These are phyloP conservation scores for Zenarchopterus dispar DNA, from an alignment of 2,797 vertebrate species.

Conservation along the genomic window DNA sequence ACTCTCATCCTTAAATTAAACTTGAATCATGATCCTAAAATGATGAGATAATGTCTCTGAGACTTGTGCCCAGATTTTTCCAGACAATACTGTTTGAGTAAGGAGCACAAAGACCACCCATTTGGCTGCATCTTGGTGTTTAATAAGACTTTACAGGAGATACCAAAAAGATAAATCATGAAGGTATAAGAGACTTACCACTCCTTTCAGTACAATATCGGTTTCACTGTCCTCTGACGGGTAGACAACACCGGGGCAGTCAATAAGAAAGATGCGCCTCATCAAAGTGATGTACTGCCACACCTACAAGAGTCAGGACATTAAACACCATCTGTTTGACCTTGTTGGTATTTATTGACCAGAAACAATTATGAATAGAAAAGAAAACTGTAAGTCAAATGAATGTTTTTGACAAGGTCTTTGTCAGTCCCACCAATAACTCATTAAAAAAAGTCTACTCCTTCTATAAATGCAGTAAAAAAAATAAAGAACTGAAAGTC, in stretches of 20 bases:
- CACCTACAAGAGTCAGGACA: constrained; percentile 81
- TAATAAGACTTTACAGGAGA: background rate
- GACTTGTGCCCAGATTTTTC: background rate
- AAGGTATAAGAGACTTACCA: constrained; percentile 82
- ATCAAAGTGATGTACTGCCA: constrained; percentile 99
- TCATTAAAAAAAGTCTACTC: too few species aligned
- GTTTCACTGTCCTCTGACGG: constrained; percentile 96
- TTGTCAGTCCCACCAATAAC: too few species aligned
- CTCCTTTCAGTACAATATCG: constrained; percentile 96
- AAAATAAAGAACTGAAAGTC: too few species aligned
- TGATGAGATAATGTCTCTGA: background rate
- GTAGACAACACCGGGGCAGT: constrained; percentile 97
- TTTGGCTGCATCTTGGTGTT: too few species aligned
- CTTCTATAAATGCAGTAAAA: too few species aligned
- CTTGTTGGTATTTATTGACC: background rate
- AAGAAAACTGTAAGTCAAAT: too few species aligned
- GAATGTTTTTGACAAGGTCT: too few species aligned
- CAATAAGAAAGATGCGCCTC: constrained; percentile 96
- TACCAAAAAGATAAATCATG: background rate
- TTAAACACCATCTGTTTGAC: background rate
- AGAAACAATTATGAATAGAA: background rate
- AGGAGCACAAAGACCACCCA: too few species aligned
- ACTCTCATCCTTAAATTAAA: background rate
- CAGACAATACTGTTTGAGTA: background rate
- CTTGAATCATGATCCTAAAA: constrained; percentile 4